Evolutionary conservation across 2,113 vertebrate species (phyloP).

Genomic region (Prolemur simus): DNA sequence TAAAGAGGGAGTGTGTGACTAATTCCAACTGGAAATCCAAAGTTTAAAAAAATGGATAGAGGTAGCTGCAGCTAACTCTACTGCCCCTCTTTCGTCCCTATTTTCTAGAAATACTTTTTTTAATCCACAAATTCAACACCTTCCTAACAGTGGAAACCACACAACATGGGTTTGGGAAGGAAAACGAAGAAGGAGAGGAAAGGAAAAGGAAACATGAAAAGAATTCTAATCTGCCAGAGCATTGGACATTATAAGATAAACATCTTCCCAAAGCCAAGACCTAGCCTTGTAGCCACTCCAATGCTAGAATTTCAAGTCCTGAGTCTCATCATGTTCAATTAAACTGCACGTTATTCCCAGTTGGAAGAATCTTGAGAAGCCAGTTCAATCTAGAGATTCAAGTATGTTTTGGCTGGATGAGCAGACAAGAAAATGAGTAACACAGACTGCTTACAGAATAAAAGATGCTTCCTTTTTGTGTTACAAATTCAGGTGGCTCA

Average conservation of each 20-base stretch:
- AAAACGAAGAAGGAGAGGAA: background rate
- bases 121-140: background rate
- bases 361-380: background rate
- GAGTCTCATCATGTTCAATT: background rate
- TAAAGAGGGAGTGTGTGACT: background rate
- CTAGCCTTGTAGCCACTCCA: background rate
- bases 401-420: background rate
- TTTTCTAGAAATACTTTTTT: constrained; percentile 32
- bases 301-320: constrained; percentile 31
- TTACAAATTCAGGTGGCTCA: background rate
- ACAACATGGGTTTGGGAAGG: constrained; percentile 2
- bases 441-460: background rate
- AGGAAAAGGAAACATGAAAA: background rate
- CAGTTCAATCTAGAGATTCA: constrained; percentile 24
- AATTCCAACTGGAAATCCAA: constrained; percentile 29
- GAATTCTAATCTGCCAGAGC: background rate
- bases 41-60: background rate
- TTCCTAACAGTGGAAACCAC: background rate
- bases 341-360: background rate
- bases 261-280: background rate
- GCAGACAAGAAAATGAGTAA: background rate
- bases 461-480: background rate
- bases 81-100: background rate
- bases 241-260: background rate
- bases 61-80: background rate